These are phyloP conservation scores for Varroa destructor DNA, from an alignment of 1,140 invertebrate species.

Conservation along the genomic window DNA sequence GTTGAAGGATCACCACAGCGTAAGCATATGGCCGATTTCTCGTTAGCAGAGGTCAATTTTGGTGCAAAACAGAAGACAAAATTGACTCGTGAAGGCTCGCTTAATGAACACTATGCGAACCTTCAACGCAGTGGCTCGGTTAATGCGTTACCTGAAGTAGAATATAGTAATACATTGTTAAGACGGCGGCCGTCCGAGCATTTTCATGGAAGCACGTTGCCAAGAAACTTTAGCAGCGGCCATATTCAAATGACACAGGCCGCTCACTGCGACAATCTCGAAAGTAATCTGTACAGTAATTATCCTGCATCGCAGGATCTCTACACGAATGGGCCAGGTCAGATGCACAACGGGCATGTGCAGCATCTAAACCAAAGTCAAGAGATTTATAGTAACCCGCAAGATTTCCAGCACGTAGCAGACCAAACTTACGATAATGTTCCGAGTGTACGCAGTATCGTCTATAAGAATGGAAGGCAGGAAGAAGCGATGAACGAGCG, in stretches of 20 bases:
- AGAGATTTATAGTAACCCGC: constrained; percentile 25
- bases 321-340: constrained; percentile 10
- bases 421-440: constrained; percentile 23
- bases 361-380: constrained; percentile 27
- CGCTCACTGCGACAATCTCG: not conserved
- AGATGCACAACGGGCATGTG: constrained; percentile 14
- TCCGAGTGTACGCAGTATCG: constrained; percentile 22
- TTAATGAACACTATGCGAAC: constrained; percentile 26
- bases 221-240: constrained; percentile 20
- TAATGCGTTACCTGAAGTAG: constrained; percentile 15
- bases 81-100: constrained; percentile 24
- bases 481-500: constrained; percentile 8
- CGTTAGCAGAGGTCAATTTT: constrained; percentile 24
- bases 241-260: not conserved
- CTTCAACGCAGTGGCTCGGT: constrained; percentile 26
- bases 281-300: constrained; percentile 20
- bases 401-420: constrained; percentile 16
- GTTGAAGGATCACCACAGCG: constrained; percentile 1
- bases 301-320: constrained; percentile 23
- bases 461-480: constrained; percentile 18
- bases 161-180: not conserved
- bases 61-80: constrained; percentile 27
- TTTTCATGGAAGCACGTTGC: constrained; percentile 21
- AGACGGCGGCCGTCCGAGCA: constrained; percentile 5
- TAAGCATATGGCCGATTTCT: constrained; percentile 24